phyloP scores from a whole-genome alignment of 2,888 invertebrate species.

The Pachymerium ferrugineum region DNA sequence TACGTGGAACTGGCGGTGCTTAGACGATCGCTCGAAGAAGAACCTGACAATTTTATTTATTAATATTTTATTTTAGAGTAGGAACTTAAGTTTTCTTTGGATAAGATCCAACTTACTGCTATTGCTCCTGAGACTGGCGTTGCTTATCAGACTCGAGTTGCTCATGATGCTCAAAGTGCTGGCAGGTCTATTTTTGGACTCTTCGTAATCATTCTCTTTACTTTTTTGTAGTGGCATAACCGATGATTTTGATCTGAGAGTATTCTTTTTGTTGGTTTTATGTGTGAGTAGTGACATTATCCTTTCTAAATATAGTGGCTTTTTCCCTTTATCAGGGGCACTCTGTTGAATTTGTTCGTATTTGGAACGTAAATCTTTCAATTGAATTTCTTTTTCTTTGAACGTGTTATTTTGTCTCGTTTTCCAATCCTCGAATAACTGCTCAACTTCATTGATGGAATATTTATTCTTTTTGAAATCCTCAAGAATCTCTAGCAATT shows the following conservation, averaged over 20 bases:
- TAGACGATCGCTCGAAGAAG: constrained; percentile 70
- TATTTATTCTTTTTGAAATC: constrained; percentile 85
- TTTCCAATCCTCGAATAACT: constrained; percentile 78
- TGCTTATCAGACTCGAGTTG: background rate
- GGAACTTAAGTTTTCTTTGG: background rate
- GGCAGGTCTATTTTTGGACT: constrained; percentile 33
- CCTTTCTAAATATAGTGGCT: background rate
- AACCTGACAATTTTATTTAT: too few species aligned
- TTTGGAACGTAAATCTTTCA: background rate
- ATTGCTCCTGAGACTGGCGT: background rate
- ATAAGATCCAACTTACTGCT: background rate
- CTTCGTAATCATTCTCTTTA: constrained; percentile 27
- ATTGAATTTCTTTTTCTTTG: constrained; percentile 60
- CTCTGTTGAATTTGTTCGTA: constrained; percentile 18
- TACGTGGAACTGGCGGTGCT: constrained; percentile 75
- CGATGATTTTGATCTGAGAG: background rate
- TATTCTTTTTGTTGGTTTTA: background rate
- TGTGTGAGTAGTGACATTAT: background rate
- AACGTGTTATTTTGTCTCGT: constrained; percentile 80
- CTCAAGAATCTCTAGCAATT: constrained; percentile 76
- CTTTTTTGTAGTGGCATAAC: background rate
- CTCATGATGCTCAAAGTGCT: constrained; percentile 36
- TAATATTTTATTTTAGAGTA: background rate
- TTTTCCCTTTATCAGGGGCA: constrained; percentile 21
- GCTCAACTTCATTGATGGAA: constrained; percentile 75